Conservation (phyloP, 1,140 invertebrate species). For the Ptiloglossa arizonensis region DNA sequence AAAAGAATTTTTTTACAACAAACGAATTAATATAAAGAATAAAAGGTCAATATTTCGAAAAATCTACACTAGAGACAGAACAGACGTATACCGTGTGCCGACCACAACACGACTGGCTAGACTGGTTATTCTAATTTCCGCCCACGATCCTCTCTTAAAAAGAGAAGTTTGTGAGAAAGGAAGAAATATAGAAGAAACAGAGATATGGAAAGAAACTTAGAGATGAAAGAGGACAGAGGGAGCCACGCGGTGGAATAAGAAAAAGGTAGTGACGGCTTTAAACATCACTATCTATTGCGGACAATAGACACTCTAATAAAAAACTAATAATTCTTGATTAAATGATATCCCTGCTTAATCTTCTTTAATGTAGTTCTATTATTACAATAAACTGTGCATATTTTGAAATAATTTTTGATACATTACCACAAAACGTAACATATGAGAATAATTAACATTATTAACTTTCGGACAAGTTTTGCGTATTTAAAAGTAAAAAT, state of each 20-base stretch:
- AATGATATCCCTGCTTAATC: too few relatives aligned
- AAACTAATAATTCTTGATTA: too few relatives aligned
- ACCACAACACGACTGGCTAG: slow-evolving; percentile 68
- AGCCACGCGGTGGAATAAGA: slow-evolving; percentile 32
- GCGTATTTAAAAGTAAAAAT: too few relatives aligned
- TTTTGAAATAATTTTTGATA: too few relatives aligned
- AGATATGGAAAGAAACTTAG: slow-evolving; percentile 20
- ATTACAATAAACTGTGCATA: too few relatives aligned
- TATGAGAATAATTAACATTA: too few relatives aligned
- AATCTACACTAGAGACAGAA: neutral
- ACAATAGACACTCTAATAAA: too few relatives aligned
- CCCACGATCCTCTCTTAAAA: slow-evolving; percentile 64
- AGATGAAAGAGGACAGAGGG: slow-evolving; percentile 36
- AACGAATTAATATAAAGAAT: neutral
- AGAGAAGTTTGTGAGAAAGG: slow-evolving; percentile 17
- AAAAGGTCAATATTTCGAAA: slow-evolving; percentile 3
- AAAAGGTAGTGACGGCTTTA: slow-evolving; percentile 21
- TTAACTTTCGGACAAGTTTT: too few relatives aligned
- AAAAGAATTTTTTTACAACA: neutral
- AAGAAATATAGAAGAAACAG: slow-evolving; percentile 13
- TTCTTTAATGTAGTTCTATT: too few relatives aligned
- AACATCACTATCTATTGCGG: neutral
- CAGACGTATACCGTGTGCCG: slow-evolving; percentile 21
- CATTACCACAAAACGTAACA: too few relatives aligned
- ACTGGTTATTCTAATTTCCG: slow-evolving; percentile 74